Percentiles rank a stretch among this genome's conserved stretches.
Evolutionary conservation across 2,113 vertebrate species (phyloP).

Genomic region (Centropus unirufus): DNA sequence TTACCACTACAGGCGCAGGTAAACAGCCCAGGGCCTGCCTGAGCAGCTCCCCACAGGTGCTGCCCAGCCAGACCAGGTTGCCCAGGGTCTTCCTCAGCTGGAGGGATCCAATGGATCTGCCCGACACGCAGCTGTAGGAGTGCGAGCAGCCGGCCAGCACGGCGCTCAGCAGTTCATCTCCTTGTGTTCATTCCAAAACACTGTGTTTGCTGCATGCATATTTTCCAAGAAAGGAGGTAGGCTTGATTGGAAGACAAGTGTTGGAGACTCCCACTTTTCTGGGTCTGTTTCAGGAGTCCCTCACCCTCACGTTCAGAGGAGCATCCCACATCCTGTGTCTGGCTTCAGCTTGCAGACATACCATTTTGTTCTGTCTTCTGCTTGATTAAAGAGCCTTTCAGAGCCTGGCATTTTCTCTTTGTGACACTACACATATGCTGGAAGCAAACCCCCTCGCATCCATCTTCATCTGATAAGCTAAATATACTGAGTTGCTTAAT

Average conservation of each 20-base stretch:
- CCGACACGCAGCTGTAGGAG: rapidly evolving
- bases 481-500: conserved; percentile 37
- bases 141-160: background rate
- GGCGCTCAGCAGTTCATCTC: background rate
- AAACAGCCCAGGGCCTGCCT: background rate
- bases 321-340: conserved; percentile 13
- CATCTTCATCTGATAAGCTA: conserved; percentile 40
- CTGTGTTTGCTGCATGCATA: background rate
- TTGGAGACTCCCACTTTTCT: background rate
- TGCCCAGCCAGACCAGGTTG: background rate
- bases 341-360: conserved; percentile 17
- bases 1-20: background rate
- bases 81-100: background rate
- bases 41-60: rapidly evolving
- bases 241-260: background rate
- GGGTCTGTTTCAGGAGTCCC: conserved; percentile 18
- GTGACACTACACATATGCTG: conserved; percentile 56
- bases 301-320: background rate
- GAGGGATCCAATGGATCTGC: background rate
- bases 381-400: conserved; percentile 50
- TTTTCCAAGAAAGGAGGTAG: background rate
- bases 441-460: conserved; percentile 39
- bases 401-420: conserved; percentile 46
- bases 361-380: conserved; percentile 50
- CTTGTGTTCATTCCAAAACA: background rate